Base-by-base conservation (phyloP, 2,888 invertebrate species). In the Aricia artaxerxes region DNA sequence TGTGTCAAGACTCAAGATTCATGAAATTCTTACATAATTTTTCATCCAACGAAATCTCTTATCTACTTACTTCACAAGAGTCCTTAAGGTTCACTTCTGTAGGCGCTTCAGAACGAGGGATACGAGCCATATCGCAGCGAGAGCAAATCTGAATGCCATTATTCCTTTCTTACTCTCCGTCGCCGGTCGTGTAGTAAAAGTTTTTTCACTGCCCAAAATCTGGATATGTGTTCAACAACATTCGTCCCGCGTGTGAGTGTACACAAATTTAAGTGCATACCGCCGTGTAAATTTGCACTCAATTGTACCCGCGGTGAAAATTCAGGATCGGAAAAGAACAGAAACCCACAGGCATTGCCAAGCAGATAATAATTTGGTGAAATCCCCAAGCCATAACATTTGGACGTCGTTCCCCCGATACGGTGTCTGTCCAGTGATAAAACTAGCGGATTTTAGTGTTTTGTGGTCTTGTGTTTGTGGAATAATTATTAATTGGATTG, bases 61-160 rank as follows among this genome's bases (percentile, higher is more conserved):
- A 76, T 76, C 76, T 24, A 24, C 35, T 35, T 75, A 24, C 75
- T 76, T 57, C 35, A 53, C 57, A 57, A 76, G 76, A 76, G 76
- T 57, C 49, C 76, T 76, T 35, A 35, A 76, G 76, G 35, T 76
- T 76, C 76, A 76, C 35, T 76, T 76, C 53, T 53, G 44, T 44
- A 44, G n/a, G 13, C 16, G 57, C 76, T 76, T 76, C 53, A 75
- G 57, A 76, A 57, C 57, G 31, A 53, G 53, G 76, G 57, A 75
- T 57, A 76, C 31, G 57, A 76, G 76, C 35, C 57, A 35, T 76
- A 76, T 76, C 76, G 53, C 31, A 5, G 35, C 53, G 49, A 53
- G 76, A 38, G 76, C 76, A 57, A 53, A 76, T 49, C 24, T 16
- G 2, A 57, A 53, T 57, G 53, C 76, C 76, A 57, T 76, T 76